phyloP scores from a whole-genome alignment of 2,888 invertebrate genomes.

The Achlya flavicornis region DNA sequence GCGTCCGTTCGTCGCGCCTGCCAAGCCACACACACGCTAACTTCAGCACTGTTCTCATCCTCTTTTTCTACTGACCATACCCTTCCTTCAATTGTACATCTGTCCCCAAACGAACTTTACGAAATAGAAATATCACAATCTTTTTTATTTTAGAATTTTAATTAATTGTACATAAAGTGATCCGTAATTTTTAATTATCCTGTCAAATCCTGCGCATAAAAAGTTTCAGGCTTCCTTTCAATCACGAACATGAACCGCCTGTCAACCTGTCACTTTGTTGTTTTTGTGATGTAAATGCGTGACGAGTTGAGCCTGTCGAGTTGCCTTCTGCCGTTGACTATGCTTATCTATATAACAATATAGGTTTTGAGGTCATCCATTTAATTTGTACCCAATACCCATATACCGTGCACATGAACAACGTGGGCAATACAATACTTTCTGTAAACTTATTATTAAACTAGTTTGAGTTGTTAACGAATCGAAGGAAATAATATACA shows the following conservation, averaged over 20 bases:
- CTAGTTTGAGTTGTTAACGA: neutral
- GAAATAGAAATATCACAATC: neutral
- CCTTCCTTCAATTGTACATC: neutral
- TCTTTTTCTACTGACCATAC: slow-evolving; percentile 4
- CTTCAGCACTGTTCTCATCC: slow-evolving; percentile 62
- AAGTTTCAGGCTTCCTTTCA: slow-evolving; percentile 26
- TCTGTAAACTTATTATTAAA: too few species aligned
- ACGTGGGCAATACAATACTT: too few species aligned
- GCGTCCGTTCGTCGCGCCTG: slow-evolving; percentile 77
- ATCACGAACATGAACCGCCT: slow-evolving; percentile 46
- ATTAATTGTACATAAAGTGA: neutral
- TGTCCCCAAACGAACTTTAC: neutral
- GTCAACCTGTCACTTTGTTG: slow-evolving; percentile 49
- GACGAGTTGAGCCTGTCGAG: slow-evolving; percentile 14
- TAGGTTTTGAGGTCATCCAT: too few species aligned
- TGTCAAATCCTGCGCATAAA: neutral
- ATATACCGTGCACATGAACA: too few species aligned
- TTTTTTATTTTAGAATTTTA: neutral
- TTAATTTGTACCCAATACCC: too few species aligned
- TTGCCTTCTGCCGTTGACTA: too few species aligned
- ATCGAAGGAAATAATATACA: neutral
- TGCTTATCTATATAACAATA: too few species aligned
- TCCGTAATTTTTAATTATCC: too few species aligned
- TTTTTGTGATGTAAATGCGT: slow-evolving; percentile 37
- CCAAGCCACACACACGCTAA: slow-evolving; percentile 77